phyloP scores from a whole-genome alignment of 2,888 invertebrate genomes.

The Ophion costatus region DNA sequence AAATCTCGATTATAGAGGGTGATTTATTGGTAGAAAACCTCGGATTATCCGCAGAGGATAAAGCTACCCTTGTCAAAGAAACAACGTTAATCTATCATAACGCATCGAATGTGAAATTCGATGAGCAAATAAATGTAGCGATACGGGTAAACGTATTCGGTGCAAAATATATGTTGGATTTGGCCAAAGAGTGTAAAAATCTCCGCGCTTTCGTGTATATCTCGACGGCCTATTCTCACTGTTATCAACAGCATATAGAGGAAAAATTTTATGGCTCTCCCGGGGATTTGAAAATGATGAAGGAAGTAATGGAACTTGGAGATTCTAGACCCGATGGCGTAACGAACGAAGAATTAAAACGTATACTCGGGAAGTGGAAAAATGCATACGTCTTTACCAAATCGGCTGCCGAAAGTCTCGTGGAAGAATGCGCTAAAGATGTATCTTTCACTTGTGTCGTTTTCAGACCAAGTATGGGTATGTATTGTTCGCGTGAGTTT shows the following conservation, averaged over 20 bases:
- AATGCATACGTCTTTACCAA: constrained; percentile 74
- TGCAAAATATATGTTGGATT: constrained; percentile 72
- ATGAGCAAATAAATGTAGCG: constrained; percentile 59
- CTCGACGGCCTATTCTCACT: constrained; percentile 75
- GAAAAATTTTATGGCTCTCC: constrained; percentile 75
- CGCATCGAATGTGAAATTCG: constrained; percentile 68
- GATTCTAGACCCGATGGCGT: constrained; percentile 62
- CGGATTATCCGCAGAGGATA: constrained; percentile 68
- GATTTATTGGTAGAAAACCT: constrained; percentile 69
- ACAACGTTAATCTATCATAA: constrained; percentile 75
- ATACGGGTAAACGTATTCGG: constrained; percentile 73
- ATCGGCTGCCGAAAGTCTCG: constrained; percentile 74
- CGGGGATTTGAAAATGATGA: constrained; percentile 70
- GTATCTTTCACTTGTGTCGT: constrained; percentile 71
- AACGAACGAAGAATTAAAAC: constrained; percentile 62
- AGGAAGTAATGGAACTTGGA: constrained; percentile 69
- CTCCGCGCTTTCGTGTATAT: constrained; percentile 72
- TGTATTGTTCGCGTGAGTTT: constrained; percentile 4
- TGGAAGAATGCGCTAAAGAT: constrained; percentile 68
- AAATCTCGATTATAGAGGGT: constrained; percentile 68
- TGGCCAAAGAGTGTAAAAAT: constrained; percentile 71
- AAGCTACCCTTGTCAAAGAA: constrained; percentile 65
- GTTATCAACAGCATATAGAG: constrained; percentile 67
- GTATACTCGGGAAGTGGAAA: constrained; percentile 70
- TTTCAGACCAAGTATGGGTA: constrained; percentile 75